These are phyloP conservation scores for Sphenodon punctatus DNA, from an alignment of 2,797 vertebrate genomes.

Conservation along the genomic window DNA sequence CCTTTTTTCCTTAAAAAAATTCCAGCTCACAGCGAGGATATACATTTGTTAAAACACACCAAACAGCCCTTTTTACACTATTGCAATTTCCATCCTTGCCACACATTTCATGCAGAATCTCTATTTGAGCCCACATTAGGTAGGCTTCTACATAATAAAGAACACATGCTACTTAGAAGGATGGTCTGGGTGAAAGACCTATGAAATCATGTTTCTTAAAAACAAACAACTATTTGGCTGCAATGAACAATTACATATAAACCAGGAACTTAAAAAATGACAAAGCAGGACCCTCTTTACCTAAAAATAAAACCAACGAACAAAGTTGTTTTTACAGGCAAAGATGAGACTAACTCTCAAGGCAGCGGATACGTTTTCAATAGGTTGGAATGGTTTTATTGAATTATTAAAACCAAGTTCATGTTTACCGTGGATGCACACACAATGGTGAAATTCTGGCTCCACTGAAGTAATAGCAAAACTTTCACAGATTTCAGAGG, in stretches of 20 bases:
- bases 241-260: slow-evolving; percentile 25
- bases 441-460: fast-evolving
- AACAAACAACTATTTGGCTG: slow-evolving; percentile 18
- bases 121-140: slow-evolving; percentile 6
- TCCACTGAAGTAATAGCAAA: too few species aligned
- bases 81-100: background rate
- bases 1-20: too few species aligned
- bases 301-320: background rate
- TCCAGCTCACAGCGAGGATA: too few species aligned
- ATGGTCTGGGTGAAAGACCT: background rate
- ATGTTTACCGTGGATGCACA: background rate
- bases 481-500: too few species aligned
- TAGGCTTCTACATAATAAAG: slow-evolving; percentile 26
- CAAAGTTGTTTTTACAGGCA: background rate
- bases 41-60: too few species aligned
- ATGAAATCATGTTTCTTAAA: background rate
- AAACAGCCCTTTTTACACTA: too few species aligned
- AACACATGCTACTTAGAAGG: background rate
- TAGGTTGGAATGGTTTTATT: too few species aligned
- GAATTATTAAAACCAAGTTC: slow-evolving; percentile 2
- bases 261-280: slow-evolving; percentile 2
- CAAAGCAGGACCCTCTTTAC: background rate
- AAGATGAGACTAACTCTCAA: background rate
- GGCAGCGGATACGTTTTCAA: fast-evolving
- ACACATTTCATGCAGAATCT: background rate